Base-by-base conservation (phyloP, 2,797 vertebrate species). In the Myiotriccus ornatus region DNA sequence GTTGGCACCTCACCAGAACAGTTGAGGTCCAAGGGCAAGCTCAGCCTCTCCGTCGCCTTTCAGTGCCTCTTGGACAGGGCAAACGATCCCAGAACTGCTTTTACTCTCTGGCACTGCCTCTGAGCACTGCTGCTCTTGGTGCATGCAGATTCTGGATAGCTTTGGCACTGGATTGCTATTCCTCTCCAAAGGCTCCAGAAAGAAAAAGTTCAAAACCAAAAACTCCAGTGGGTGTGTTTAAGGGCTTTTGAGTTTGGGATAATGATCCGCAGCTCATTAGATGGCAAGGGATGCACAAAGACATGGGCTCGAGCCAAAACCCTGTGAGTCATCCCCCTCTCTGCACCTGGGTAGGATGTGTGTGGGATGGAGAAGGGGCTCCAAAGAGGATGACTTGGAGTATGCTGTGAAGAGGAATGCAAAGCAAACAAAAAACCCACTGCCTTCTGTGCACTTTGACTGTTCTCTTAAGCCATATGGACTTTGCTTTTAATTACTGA, bases 401-500 rank as follows among this genome's bases (percentile, higher is more conserved):
- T 39, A 80, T 75, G 69, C 41, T 81, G 57, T 17, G 53, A 94
- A 94, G 83, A 88, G 74, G 49, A 86, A 79, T 14, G 18, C 62
- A 89, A 77, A 77, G 77, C 65, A 79, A 77, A 89, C 80, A 91
- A 75, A 85, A 69, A 24, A 17, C 82, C 65, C 81, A 37, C 93
- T 74, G 87, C 93, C 94, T 94, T 90, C 90, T 76, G 43, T 39
- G 87, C 56, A 34, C 97, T 96, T 92, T 88, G 96, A 96, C 96
- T 96, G 96, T 96, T 97, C 93, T 95, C 95, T 96, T 96, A 98
- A 98, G 97, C 98, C 97, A 97, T 97, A 97, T 52, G 88, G 95
- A 97, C 84, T 73, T 97, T 77, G 95, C 95, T 97, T 97, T 97
- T 97, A 87, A 90, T 91, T 59, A 74, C 57, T 19, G 68, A 84